Conservation (phyloP, 2,113 vertebrate genomes). For the Atrichornis clamosus region DNA sequence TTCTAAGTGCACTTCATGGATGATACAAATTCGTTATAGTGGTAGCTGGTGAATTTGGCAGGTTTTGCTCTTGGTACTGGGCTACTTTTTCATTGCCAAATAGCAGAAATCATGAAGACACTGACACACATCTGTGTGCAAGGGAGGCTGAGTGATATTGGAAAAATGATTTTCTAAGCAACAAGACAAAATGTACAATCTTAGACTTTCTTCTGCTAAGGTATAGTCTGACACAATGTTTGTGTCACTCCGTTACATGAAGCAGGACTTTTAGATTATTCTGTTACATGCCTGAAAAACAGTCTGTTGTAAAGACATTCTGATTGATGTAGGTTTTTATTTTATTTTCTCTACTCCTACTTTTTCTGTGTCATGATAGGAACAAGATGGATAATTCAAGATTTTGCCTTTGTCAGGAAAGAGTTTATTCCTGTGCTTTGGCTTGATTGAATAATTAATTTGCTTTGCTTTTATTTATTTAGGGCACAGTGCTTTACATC, state of each 20-base stretch:
- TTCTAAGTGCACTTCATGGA: fast-evolving
- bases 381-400: background rate
- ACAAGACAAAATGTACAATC: background rate
- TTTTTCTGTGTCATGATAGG: background rate
- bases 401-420: background rate
- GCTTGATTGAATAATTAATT: background rate
- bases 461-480: slow-evolving; percentile 1
- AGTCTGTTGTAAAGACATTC: background rate
- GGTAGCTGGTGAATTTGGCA: background rate
- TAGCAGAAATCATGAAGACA: background rate
- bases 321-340: background rate
- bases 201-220: background rate
- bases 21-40: background rate
- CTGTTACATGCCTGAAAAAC: background rate
- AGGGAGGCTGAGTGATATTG: background rate
- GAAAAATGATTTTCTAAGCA: background rate
- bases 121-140: background rate
- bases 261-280: background rate
- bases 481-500: slow-evolving; percentile 91
- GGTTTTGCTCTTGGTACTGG: background rate
- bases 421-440: background rate
- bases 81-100: background rate
- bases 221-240: background rate
- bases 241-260: background rate
- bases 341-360: background rate